Evolutionary conservation across 2,888 invertebrate genomes (phyloP), one percentile per base, ranked within the genome.

Genomic region (Neria commutata): DNA sequence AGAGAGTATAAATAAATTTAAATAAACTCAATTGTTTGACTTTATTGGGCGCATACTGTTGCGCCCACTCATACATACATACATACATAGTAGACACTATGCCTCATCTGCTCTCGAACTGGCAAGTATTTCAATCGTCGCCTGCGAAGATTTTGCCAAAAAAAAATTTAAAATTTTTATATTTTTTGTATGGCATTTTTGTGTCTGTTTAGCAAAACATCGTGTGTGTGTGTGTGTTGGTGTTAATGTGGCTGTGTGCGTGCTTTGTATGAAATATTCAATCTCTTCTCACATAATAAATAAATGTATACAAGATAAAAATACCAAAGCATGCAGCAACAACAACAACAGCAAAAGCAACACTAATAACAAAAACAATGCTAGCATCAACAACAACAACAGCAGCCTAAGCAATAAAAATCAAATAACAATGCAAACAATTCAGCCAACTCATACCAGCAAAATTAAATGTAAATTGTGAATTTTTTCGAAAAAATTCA

Each of bases 371-470:
- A 29, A 8, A 29, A 29, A 5, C 29, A 11, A 5, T 11, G n/a
- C 4, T n/a, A 6, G n/a, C n/a, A 37, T 14, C 37, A 37, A 37
- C 37, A n/a, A 37, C 8, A 37, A 37, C n/a, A 37, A 14, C 37
- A 37, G n/a, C n/a, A 3, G n/a, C 37, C 4, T 4, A 6, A 3
- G n/a, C 37, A 37, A n/a, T 37, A 14, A 37, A 29, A 37, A 37
- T 37, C 37, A 37, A 37, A 37, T 37, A 37, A 37, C 37, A 37
- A 37, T 37, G n/a, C 37, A 37, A 37, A 37, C 37, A 37, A n/a
- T 37, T 14, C n/a, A 4, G n/a, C 37, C 37, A 5, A n/a, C 29
- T 37, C 37, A 4, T n/a, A 37, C 37, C 8, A 29, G 11, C 29
- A 29, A 5, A 29, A n/a, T n/a, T n/a, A n/a, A n/a, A n/a, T n/a